phyloP scores from a whole-genome alignment of 1,140 invertebrate species.

The Metopolophium dirhodum region DNA sequence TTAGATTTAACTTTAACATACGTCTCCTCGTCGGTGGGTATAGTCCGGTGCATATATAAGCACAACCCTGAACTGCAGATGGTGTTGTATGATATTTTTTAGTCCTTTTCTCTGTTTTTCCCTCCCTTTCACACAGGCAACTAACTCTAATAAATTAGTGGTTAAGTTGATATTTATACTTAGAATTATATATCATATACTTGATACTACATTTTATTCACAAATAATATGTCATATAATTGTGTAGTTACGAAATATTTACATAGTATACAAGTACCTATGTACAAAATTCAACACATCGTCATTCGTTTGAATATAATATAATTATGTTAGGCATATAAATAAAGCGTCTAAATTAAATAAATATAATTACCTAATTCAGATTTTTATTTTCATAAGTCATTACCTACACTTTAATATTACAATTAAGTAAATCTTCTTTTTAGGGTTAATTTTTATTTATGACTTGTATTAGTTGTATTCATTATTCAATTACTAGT shows the following conservation, averaged over 20 bases:
- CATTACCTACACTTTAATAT: too few species aligned
- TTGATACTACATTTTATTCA: neutral
- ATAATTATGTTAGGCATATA: too few species aligned
- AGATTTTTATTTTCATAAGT: too few species aligned
- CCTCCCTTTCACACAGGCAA: neutral
- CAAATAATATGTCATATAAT: neutral
- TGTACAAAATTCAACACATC: too few species aligned
- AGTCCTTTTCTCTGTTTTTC: neutral
- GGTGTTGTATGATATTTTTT: neutral
- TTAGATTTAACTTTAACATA: neutral
- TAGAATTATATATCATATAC: neutral
- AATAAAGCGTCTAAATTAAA: too few species aligned
- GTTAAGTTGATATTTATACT: neutral
- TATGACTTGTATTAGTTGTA: neutral
- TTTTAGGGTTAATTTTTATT: neutral
- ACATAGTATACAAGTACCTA: too few species aligned
- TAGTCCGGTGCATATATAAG: neutral
- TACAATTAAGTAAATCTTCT: neutral
- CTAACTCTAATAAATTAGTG: neutral
- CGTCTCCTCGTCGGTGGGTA: too few species aligned
- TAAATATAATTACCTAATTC: too few species aligned
- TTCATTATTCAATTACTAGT: neutral
- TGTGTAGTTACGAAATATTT: too few species aligned
- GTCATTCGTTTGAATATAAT: too few species aligned
- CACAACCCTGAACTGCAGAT: neutral